Evolutionary conservation across 2,113 vertebrate genomes (phyloP).

Genomic region (Bubo blakistoni): DNA sequence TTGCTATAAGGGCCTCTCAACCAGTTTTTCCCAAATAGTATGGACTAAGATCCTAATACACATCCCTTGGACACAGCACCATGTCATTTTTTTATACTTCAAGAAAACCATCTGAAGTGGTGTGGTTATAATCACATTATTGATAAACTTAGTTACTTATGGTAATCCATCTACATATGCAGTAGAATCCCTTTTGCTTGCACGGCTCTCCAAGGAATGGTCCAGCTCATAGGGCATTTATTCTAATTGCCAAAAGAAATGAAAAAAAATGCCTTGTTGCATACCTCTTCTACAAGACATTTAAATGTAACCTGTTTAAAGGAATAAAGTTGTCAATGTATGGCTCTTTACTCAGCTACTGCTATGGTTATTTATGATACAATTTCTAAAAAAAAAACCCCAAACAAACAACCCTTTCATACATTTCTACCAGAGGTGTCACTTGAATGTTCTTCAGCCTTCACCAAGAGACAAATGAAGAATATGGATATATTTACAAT

Average conservation of each 20-base stretch:
- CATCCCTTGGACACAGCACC: background rate
- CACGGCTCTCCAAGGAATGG: background rate
- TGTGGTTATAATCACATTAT: background rate
- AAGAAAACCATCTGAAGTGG: background rate
- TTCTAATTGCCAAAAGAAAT: background rate
- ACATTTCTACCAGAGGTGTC: background rate
- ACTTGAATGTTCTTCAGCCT: background rate
- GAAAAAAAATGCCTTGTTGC: background rate
- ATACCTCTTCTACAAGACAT: background rate
- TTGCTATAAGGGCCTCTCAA: background rate
- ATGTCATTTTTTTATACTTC: background rate
- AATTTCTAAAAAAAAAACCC: background rate
- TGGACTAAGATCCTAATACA: background rate
- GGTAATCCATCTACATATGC: background rate
- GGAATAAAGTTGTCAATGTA: background rate
- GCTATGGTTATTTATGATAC: background rate
- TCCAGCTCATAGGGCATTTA: background rate
- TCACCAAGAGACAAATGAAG: background rate
- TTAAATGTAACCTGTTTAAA: background rate
- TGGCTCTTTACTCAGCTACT: background rate
- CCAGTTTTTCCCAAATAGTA: background rate
- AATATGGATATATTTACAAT: background rate
- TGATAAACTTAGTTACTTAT: background rate
- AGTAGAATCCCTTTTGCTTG: background rate
- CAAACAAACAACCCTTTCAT: background rate